Conservation (phyloP, 53 echinoderm and acorn worm species). For the Astropecten irregularis region DNA sequence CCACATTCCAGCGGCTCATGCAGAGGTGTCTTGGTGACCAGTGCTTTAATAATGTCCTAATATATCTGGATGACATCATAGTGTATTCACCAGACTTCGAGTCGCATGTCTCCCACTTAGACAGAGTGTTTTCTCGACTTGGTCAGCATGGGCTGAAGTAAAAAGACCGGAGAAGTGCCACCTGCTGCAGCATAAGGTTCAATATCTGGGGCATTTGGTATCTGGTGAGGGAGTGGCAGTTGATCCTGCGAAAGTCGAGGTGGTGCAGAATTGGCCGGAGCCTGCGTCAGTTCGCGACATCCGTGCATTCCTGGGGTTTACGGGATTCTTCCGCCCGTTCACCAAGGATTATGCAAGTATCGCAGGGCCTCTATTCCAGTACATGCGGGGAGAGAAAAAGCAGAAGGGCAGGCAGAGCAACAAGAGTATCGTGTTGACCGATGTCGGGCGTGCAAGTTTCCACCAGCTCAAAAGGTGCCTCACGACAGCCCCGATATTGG, state of each 20-base stretch:
- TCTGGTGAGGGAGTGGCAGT: constrained; percentile 51
- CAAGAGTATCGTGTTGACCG: neutral
- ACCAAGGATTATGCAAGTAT: constrained; percentile 53
- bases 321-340: constrained; percentile 67
- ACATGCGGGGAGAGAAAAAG: neutral
- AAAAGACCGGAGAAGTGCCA: constrained; percentile 58
- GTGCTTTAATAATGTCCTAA: constrained; percentile 38
- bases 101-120: neutral
- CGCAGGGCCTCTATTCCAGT: constrained; percentile 53
- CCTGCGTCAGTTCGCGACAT: constrained; percentile 57
- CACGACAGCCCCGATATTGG: constrained; percentile 43
- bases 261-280: constrained; percentile 54
- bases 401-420: neutral
- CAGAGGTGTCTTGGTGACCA: constrained; percentile 52
- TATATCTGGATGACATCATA: constrained; percentile 56
- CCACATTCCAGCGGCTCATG: constrained; percentile 61
- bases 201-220: constrained; percentile 61
- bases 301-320: constrained; percentile 59
- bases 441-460: neutral
- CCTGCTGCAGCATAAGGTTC: constrained; percentile 34
- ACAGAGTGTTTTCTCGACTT: constrained; percentile 8
- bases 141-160: constrained; percentile 44
- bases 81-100: constrained; percentile 49
- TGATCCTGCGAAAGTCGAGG: constrained; percentile 60
- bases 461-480: constrained; percentile 10